Conservation (phyloP, 2,888 invertebrate genomes). For the Flexamia atlantica region DNA sequence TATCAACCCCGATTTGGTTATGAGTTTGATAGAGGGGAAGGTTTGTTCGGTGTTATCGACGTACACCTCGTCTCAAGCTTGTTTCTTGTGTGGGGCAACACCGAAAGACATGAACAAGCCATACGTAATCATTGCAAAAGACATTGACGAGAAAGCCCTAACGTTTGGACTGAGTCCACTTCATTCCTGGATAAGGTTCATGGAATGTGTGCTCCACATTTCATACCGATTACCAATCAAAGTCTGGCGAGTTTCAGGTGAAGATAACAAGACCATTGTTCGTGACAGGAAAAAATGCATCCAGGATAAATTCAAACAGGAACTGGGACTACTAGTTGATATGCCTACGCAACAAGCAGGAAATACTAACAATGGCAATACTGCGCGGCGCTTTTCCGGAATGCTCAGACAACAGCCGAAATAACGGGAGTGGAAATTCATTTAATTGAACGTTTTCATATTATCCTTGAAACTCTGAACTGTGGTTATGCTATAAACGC, state of each 20-base stretch:
- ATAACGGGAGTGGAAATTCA: neutral
- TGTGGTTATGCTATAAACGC: neutral
- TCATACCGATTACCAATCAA: neutral
- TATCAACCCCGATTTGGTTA: neutral
- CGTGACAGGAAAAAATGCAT: neutral
- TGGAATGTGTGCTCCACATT: neutral
- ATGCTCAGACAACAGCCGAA: neutral
- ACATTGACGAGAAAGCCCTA: conserved; percentile 11
- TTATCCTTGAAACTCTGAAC: neutral
- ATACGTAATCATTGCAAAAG: neutral
- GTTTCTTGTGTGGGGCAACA: conserved; percentile 1
- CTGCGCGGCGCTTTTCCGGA: neutral
- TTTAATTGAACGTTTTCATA: neutral
- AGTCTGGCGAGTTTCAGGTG: neutral
- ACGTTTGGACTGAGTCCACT: neutral
- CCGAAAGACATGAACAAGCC: conserved; percentile 1
- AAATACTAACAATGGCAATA: conserved; percentile 12
- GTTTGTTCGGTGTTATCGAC: neutral
- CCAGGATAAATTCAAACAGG: neutral
- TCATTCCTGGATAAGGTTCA: conserved; percentile 6
- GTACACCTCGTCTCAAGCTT: conserved; percentile 15
- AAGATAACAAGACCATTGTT: neutral
- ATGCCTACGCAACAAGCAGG: conserved; percentile 7
- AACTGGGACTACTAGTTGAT: neutral
- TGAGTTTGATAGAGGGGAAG: conserved; percentile 18